Evolutionary conservation across 2,797 vertebrate genomes (phyloP).

Genomic region (Mormyrops boulengeri): DNA sequence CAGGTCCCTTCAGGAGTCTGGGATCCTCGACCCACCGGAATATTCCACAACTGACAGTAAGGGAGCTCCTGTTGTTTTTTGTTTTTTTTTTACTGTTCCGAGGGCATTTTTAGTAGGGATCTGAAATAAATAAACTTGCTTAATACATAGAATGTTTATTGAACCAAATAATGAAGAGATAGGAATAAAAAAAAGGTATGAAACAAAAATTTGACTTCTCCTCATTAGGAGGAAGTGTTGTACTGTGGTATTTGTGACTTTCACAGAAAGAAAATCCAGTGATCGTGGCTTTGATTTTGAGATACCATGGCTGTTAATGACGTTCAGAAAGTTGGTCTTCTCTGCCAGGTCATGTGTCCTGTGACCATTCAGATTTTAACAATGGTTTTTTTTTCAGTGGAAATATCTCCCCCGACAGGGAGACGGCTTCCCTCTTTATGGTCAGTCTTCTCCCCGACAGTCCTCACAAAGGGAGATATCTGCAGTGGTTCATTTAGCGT

Average conservation of each 20-base stretch:
- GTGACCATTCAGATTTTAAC: not conserved
- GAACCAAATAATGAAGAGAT: not conserved
- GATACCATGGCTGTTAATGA: not conserved
- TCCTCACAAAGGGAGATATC: not conserved
- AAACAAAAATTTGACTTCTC: not conserved
- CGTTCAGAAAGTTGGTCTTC: not conserved
- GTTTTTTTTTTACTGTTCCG: not conserved
- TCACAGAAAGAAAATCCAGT: not conserved
- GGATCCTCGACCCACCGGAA: conserved; percentile 85
- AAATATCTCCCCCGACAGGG: not conserved
- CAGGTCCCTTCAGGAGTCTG: conserved; percentile 92
- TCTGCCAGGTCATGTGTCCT: not conserved
- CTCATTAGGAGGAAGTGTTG: not conserved
- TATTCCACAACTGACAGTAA: conserved; percentile 83
- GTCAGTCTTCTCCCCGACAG: not conserved
- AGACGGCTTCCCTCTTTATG: not conserved
- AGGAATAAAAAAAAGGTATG: not conserved
- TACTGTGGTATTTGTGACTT: not conserved
- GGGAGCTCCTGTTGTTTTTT: conserved; percentile 28
- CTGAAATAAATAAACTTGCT: not conserved
- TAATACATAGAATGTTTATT: not conserved
- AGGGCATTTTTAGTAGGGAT: not conserved
- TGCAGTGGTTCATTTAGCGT: not conserved
- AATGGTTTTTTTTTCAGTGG: not conserved
- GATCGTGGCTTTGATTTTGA: not conserved